phyloP scores from a whole-genome alignment of 1,140 invertebrate genomes.

The Cepaea nemoralis region DNA sequence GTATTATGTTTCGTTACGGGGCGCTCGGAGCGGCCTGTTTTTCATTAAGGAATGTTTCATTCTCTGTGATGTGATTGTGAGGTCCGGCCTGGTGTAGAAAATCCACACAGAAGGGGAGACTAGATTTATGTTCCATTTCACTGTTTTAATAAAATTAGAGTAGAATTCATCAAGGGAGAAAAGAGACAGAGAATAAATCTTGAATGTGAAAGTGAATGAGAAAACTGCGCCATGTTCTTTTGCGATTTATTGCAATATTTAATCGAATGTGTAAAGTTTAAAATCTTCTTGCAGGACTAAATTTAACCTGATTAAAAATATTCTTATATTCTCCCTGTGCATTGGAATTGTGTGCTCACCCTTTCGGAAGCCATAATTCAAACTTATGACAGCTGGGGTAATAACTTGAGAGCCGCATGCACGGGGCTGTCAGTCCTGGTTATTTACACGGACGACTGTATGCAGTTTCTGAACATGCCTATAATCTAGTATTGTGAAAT shows the following conservation, averaged over 20 bases:
- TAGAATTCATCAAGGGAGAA: not conserved
- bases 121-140: constrained; percentile 4
- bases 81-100: not conserved
- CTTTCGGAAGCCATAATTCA: not conserved
- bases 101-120: not conserved
- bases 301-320: not conserved
- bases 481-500: too few species aligned
- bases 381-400: not conserved
- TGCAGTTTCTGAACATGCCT: too few species aligned
- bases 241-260: not conserved
- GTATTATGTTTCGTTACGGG: not conserved
- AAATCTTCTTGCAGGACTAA: not conserved
- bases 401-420: too few species aligned
- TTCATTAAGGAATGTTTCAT: not conserved
- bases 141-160: constrained; percentile 11
- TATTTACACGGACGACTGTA: too few species aligned
- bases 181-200: not conserved
- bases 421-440: too few species aligned
- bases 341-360: too few species aligned
- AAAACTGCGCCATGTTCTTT: not conserved
- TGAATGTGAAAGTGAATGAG: not conserved
- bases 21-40: not conserved
- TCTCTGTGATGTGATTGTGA: not conserved
- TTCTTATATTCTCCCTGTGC: too few species aligned
- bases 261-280: not conserved